Base-by-base conservation (phyloP, 2,797 vertebrate genomes). In the Fundulus diaphanus region DNA sequence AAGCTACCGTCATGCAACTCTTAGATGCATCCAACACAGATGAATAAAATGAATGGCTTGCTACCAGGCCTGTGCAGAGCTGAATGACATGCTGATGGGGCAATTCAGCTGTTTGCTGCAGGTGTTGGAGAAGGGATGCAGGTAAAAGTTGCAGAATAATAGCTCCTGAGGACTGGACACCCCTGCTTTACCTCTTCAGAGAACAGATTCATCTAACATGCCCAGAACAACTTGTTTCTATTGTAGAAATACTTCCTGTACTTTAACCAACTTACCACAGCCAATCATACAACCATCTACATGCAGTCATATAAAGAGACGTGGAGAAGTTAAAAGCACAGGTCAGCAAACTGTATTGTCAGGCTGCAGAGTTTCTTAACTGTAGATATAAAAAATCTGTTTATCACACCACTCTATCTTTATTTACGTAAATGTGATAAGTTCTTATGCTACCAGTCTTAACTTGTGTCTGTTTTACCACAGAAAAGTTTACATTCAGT, bases 211-310 rank as follows among this genome's bases (percentile, higher is more conserved):
- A 91, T 87, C 85, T 80, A 87, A 88, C 83, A 72, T 78, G 79
- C 81, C 88, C 15, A 57, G 85, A 91, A 91, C 90, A 90, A 92
- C 90, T 93, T 90, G 90, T 78, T 88, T 87, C 88, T 92, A 48
- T 48, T 93, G 93, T 92, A 89, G 85, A 93, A 92, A 90, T 73
- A 68, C 82, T 89, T 93, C 90, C 89, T n/a, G 90, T 88, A 87
- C 85, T 91, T 87, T 87, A 93, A 90, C 83, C 71, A 85, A 84
- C 80, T 88, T 82, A 88, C 82, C 83, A 86, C 76, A 44, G 77
- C 72, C 70, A 69, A 78, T 69, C 77, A 76, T 22, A 71, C 70
- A 79, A 73, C 72, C 70, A 76, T 40, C 71, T 49, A 68, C 29
- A 81, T 48, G 56, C 65, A 31, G 37, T 75, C 63, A 68, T 68